Percentiles rank a stretch among this genome's conserved stretches.
phyloP scores from a whole-genome alignment of 1,140 invertebrate genomes.

The Caerostris extrusa region DNA sequence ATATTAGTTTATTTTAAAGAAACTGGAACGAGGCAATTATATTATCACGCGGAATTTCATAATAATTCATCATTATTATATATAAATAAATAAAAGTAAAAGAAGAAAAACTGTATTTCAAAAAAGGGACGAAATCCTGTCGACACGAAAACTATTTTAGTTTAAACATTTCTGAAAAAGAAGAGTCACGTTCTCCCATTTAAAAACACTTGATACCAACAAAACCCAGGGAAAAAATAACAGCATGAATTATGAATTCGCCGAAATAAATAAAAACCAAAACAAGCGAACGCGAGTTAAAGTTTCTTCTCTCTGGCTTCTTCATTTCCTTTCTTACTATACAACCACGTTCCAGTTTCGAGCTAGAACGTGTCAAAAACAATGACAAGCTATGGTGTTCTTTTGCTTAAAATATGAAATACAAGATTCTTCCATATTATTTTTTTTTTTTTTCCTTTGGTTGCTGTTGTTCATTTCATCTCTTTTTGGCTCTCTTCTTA shows the following conservation, averaged over 20 bases:
- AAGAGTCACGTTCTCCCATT: slow-evolving; percentile 20
- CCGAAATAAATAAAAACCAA: background rate
- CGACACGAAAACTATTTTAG: background rate
- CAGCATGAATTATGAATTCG: slow-evolving; percentile 34
- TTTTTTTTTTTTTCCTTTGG: background rate
- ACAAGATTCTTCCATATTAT: background rate
- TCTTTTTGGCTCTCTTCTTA: background rate
- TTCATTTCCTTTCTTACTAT: background rate
- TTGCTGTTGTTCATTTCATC: background rate
- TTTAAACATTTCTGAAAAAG: background rate
- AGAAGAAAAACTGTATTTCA: background rate
- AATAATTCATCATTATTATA: too few species aligned
- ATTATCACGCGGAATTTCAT: too few species aligned
- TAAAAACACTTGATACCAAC: slow-evolving; percentile 15
- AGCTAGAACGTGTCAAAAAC: slow-evolving; percentile 69
- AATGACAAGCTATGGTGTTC: slow-evolving; percentile 57
- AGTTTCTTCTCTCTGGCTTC: background rate
- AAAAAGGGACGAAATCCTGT: background rate
- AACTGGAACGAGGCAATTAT: too few species aligned
- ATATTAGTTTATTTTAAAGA: too few species aligned
- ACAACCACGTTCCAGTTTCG: slow-evolving; percentile 33
- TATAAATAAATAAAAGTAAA: too few species aligned
- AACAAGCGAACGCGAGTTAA: background rate
- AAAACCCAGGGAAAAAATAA: background rate
- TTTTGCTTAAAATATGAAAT: slow-evolving; percentile 52